Evolutionary conservation across 2,797 vertebrate genomes (phyloP).

Genomic region (Adrianichthys oophorus): DNA sequence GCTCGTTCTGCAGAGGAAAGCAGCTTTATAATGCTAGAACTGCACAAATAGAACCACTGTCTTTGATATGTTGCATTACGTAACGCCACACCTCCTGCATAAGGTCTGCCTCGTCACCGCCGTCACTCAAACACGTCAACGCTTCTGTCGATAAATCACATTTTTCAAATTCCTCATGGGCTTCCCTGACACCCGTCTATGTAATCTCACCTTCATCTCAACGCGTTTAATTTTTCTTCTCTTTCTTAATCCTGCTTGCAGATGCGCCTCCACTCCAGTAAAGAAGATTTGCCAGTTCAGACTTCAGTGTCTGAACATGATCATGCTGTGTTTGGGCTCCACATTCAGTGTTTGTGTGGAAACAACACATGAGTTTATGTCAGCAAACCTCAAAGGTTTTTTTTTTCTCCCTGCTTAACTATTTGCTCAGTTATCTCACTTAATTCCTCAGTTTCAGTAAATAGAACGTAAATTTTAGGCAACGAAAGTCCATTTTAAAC

Average conservation of each 20-base stretch:
- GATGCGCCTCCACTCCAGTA: conserved; percentile 81
- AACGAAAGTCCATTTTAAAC: neutral
- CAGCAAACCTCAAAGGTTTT: no score
- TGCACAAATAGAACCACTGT: no score
- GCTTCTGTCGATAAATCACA: conserved; percentile 24
- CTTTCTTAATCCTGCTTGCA: conserved; percentile 77
- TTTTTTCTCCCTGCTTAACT: no score
- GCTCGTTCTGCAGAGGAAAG: no score
- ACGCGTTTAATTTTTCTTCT: conserved; percentile 2
- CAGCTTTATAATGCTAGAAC: no score
- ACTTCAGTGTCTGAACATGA: conserved; percentile 81
- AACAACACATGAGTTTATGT: no score
- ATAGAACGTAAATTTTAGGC: no score
- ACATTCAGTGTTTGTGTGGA: no score
- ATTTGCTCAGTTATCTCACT: no score
- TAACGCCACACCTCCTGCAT: conserved; percentile 31
- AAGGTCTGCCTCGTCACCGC: conserved; percentile 2
- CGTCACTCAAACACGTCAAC: conserved; percentile 1
- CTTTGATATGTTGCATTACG: conserved; percentile 18
- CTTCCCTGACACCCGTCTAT: conserved; percentile 17
- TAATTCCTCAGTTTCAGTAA: no score
- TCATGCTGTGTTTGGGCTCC: conserved; percentile 13
- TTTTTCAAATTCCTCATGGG: conserved; percentile 35
- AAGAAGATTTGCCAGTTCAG: conserved; percentile 86
- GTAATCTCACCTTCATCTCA: conserved; percentile 35